Evolutionary conservation across 1,140 invertebrate species (phyloP).

Genomic region (Patella vulgata): DNA sequence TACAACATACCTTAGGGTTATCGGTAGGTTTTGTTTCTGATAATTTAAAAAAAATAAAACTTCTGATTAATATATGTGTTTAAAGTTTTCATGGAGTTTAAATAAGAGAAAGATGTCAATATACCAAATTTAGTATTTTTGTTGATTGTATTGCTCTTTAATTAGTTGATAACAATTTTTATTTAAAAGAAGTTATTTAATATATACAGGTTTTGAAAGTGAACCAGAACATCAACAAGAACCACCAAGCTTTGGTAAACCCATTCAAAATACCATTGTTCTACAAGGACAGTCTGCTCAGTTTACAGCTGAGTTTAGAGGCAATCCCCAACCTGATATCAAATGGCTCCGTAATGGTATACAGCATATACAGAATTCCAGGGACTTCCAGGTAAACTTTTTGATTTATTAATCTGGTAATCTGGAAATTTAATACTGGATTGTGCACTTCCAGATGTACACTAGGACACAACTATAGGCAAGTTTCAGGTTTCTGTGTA

Average conservation of each 20-base stretch:
- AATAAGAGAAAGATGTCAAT: no score
- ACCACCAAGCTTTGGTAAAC: conserved; percentile 92
- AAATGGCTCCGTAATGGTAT: conserved; percentile 98
- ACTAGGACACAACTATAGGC: no score
- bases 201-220: conserved; percentile 77
- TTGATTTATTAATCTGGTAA: no score
- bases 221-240: conserved; percentile 86
- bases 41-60: no score
- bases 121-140: conserved; percentile 4
- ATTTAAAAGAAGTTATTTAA: no score
- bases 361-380: conserved; percentile 56
- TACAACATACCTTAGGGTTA: conserved; percentile 61
- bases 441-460: background rate
- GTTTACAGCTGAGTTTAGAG: conserved; percentile 94
- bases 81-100: no score
- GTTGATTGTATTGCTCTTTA: background rate
- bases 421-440: background rate
- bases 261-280: conserved; percentile 60
- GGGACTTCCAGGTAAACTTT: conserved; percentile 55
- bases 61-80: no score
- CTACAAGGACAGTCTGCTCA: conserved; percentile 77
- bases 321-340: conserved; percentile 94
- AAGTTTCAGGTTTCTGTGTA: no score
- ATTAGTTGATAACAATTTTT: no score
- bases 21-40: conserved; percentile 50